Evolutionary conservation across 2,113 vertebrate genomes (phyloP).

Genomic region (Ramphastos sulfuratus): DNA sequence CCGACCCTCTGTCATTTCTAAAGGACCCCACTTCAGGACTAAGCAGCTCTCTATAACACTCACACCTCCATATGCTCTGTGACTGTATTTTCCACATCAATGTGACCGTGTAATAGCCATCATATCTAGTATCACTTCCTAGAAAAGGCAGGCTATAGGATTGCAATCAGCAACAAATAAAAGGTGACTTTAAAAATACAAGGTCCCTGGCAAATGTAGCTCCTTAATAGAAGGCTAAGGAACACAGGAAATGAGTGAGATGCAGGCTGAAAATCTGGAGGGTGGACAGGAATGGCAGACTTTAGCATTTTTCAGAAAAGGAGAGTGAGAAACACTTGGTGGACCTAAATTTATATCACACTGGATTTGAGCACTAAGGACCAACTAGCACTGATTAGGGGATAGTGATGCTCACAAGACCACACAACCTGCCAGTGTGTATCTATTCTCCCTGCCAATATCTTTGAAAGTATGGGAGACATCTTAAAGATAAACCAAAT

Average conservation of each 20-base stretch:
- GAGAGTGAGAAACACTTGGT: neutral
- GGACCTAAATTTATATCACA: neutral
- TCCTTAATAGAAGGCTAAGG: neutral
- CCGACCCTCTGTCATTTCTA: neutral
- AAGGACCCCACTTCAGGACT: neutral
- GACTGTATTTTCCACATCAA: neutral
- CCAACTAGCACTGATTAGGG: neutral
- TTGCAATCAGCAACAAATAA: neutral
- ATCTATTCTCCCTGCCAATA: neutral
- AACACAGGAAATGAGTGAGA: neutral
- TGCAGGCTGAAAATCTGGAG: neutral
- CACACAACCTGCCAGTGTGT: rapidly evolving
- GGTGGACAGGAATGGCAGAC: neutral
- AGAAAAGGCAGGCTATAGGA: neutral
- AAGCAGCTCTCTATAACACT: neutral
- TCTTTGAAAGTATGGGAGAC: neutral
- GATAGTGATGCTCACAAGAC: neutral
- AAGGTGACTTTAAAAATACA: neutral
- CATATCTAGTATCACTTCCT: neutral
- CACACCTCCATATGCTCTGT: neutral
- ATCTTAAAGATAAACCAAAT: neutral
- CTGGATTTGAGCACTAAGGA: neutral
- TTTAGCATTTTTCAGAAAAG: neutral
- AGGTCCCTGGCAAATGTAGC: neutral
- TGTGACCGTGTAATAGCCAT: neutral